Evolutionary conservation across 2,113 vertebrate genomes (phyloP).

Genomic region (Rissa tridactyla): DNA sequence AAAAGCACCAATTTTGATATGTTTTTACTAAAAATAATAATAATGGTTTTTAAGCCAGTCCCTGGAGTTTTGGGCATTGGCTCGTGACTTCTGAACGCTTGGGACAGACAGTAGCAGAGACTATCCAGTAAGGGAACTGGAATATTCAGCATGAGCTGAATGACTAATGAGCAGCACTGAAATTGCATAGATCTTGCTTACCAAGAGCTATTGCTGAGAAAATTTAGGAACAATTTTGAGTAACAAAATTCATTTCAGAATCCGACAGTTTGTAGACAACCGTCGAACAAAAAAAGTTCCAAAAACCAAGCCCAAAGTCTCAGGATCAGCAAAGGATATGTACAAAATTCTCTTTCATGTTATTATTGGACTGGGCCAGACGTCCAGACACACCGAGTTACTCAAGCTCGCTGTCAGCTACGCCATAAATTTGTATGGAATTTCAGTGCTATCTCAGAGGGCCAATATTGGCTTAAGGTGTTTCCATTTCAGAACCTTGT

Average conservation of each 20-base stretch:
- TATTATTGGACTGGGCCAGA: constrained; percentile 57
- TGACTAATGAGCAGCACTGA: neutral
- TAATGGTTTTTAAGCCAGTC: neutral
- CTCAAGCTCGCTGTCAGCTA: constrained; percentile 23
- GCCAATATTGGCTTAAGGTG: constrained; percentile 45
- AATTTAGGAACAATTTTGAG: neutral
- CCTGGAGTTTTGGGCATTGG: neutral
- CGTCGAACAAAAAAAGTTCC: neutral
- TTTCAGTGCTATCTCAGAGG: constrained; percentile 52
- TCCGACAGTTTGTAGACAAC: neutral
- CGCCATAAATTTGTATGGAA: constrained; percentile 48
- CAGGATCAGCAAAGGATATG: constrained; percentile 23
- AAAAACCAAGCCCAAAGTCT: neutral
- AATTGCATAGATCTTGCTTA: neutral
- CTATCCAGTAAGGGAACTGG: neutral
- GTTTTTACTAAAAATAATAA: constrained; percentile 1
- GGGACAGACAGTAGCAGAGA: neutral
- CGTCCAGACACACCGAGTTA: constrained; percentile 43
- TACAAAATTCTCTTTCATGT: constrained; percentile 18
- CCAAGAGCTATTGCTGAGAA: neutral
- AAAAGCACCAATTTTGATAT: neutral
- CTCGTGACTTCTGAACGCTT: neutral
- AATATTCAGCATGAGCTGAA: neutral
- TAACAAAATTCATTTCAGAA: neutral
- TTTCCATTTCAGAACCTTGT: constrained; percentile 56